Base-by-base conservation (phyloP, 2,888 invertebrate species). In the Andrena chrysosceles region DNA sequence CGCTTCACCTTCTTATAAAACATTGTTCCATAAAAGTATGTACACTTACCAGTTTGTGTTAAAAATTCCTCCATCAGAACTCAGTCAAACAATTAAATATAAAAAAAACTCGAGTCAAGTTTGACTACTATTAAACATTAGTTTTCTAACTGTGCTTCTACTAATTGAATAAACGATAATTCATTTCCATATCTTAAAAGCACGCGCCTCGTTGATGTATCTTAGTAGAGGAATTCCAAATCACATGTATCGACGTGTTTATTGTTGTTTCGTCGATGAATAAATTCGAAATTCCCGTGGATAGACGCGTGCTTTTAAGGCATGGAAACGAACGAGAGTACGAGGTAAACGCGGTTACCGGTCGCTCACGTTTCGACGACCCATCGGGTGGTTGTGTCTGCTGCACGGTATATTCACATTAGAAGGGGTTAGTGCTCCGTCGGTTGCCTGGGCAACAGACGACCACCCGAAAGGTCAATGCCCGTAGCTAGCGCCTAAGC, bases 401-500 rank as follows among this genome's bases (percentile, higher is more conserved):
- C 70, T 76, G 29, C 63, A 85, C 66, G 26, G 62, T 63, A 74
- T 77, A 73, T 82, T 71, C 77, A 52, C 83, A 71, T 78, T 81
- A 85, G 76, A 85, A 89, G 83, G 89, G 90, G 89, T 88, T 89
- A 89, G 83, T 82, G 88, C 87, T 85, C 89, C 52, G 88, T 85
- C 88, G 86, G 89, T 90, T 90, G 87, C 89, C 89, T 84, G 84
- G 90, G 89, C 84, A 88, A 90, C 89, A 83, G 86, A 86, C 87
- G 82, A 77, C 77, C 69, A 68, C 73, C 77, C 79, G 73, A 79
- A 66, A 86, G 90, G 90, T 90, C 88, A 90, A 89, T 83, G 89
- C 49, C 89, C 89, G 69, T 81, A 88, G 85, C 85, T 74, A 49
- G 56, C 35, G 67, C 59, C 78, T 66, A 59, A 69, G 56, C 26